Evolutionary conservation across 2,113 vertebrate genomes (phyloP), one percentile per base, ranked within the genome.

Genomic region (Benitochromis conjunctus): DNA sequence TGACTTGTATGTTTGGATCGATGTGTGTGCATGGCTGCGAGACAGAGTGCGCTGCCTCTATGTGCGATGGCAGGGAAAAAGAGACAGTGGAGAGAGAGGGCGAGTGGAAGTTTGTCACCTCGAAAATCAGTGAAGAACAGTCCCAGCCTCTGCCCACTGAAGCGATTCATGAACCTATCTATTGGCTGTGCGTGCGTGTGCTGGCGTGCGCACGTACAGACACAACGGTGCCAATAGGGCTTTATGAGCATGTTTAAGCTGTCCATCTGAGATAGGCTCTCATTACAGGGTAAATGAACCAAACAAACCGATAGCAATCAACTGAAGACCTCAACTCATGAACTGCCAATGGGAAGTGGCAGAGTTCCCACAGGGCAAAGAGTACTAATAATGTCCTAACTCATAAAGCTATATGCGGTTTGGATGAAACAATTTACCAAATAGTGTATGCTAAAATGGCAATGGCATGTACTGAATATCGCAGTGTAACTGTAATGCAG

Each of bases 261-360:
- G 86, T 93, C 94, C 85, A 74, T 92, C 79, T 58, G 87, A 90
- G 77, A 91, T 82, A 57, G 83, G 88, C 83, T 87, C 93, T 90
- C 91, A 94, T 94, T 92, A 93, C 43, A 55, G 48, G 84, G 76
- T 91, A 92, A 95, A 94, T 92, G 92, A 93, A 91, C 90, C 93
- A 94, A 86, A 92, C 91, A 92, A 90, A 91, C 84, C 9, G 74
- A 93, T 87, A 89, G 84, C 79, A 94, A 92, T 92, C 92, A 89
- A 55, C 81, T 84, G 71, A 86, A 80, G 81, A 88, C 82, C 81
- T 79, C 79, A 90, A 85, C 79, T 83, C 57, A 46, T 10, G 53
- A 78, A 62, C 66, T 77, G 84, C 76, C 89, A 84, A 86, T 89
- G 41, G 74, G 84, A 92, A 90, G 43, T 90, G 64, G 56, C 82